These are phyloP conservation scores for Muricea muricata DNA, from an alignment of 92 coral and sea anemone species.

Conservation along the genomic window DNA sequence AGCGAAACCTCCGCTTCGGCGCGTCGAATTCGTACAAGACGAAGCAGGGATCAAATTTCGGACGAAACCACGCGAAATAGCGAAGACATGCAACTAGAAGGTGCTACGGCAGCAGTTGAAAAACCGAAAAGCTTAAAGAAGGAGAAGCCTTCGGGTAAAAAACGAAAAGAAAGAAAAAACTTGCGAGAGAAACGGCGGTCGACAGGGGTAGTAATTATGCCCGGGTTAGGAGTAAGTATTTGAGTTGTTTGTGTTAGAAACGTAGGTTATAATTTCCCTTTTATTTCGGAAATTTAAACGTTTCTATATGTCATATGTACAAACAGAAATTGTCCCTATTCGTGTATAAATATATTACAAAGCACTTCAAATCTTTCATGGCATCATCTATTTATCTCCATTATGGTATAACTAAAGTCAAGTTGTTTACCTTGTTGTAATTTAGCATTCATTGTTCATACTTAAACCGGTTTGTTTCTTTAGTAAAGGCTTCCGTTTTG, in stretches of 20 bases:
- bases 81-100: constrained; percentile 77
- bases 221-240: constrained; percentile 81
- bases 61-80: constrained; percentile 78
- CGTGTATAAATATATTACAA: no score
- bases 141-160: constrained; percentile 85
- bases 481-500: no score
- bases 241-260: background rate
- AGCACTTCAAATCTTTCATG: no score
- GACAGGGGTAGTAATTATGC: constrained; percentile 99
- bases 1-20: constrained; percentile 69
- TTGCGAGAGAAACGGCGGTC: constrained; percentile 97
- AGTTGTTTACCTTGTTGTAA: no score
- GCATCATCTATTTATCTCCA: no score
- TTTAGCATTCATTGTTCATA: no score
- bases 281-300: background rate
- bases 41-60: constrained; percentile 70
- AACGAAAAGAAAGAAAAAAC: constrained; percentile 86
- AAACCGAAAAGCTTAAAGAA: constrained; percentile 78
- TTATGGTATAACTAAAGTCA: no score
- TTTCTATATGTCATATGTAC: background rate
- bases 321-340: background rate
- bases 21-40: constrained; percentile 60
- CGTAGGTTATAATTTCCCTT: background rate
- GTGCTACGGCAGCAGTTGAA: constrained; percentile 73
- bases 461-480: no score